Conservation (phyloP, 2,113 vertebrate species). For the Erythrolamprus reginae region DNA sequence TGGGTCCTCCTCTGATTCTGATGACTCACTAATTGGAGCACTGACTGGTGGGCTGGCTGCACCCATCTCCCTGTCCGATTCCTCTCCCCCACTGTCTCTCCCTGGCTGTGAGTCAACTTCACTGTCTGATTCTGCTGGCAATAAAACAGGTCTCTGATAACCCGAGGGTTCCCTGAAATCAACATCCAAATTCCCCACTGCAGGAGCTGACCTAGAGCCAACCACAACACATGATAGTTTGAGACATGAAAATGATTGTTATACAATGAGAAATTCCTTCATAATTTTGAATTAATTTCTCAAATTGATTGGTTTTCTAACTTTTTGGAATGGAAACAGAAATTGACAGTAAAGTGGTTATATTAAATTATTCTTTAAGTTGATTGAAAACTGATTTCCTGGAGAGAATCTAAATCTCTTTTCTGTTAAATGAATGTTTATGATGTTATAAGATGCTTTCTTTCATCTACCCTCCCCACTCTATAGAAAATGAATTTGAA, state of each 20-base stretch:
- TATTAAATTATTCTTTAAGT: not conserved
- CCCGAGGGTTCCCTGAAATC: too few relatives aligned
- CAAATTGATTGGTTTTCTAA: not conserved
- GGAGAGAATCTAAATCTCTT: not conserved
- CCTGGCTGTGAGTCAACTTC: too few relatives aligned
- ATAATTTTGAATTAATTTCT: not conserved
- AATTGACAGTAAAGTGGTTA: not conserved
- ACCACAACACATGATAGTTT: too few relatives aligned
- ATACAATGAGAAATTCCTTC: not conserved
- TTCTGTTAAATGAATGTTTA: not conserved
- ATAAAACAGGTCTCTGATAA: too few relatives aligned
- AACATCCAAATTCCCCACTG: too few relatives aligned
- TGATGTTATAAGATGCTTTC: not conserved
- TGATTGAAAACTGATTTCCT: not conserved
- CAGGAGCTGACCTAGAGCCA: too few relatives aligned
- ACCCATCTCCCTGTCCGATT: too few relatives aligned
- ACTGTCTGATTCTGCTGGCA: too few relatives aligned
- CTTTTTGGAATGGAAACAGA: not conserved
- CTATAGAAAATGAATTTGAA: not conserved
- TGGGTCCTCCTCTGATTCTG: too few relatives aligned
- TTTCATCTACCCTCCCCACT: not conserved
- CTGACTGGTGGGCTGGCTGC: too few relatives aligned
- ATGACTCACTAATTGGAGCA: too few relatives aligned
- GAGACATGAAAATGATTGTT: not conserved
- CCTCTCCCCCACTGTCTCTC: too few relatives aligned